Percentiles rank a stretch among this genome's conserved stretches.
Evolutionary conservation across 2,888 invertebrate species (phyloP).

Genomic region (Pyrochroa serraticornis): DNA sequence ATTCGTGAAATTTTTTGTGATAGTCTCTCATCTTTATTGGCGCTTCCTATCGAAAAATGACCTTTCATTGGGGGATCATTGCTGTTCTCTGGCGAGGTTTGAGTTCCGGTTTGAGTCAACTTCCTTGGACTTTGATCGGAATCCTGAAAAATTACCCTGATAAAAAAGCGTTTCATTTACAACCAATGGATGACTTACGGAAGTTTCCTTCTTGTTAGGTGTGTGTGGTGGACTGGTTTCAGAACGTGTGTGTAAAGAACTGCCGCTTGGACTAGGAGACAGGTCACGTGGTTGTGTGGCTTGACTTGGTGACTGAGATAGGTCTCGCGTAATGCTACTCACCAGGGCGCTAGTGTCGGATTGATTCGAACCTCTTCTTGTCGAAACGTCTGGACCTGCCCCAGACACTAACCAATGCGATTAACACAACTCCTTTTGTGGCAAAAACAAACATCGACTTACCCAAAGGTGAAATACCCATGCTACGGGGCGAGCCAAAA

Average conservation of each 20-base stretch:
- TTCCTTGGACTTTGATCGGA: constrained; percentile 53
- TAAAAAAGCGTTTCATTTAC: constrained; percentile 3
- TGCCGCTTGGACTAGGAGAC: constrained; percentile 63
- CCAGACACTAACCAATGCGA: constrained; percentile 53
- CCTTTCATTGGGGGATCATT: constrained; percentile 53
- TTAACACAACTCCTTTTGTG: neutral
- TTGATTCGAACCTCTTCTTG: constrained; percentile 62
- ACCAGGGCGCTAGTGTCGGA: constrained; percentile 69
- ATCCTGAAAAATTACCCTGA: constrained; percentile 43
- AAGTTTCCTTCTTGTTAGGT: constrained; percentile 55
- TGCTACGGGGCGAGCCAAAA: constrained; percentile 62
- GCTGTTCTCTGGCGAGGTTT: constrained; percentile 70
- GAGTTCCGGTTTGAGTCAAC: constrained; percentile 71
- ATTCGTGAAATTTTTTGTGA: constrained; percentile 65
- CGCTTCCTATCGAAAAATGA: constrained; percentile 68
- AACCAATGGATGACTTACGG: constrained; percentile 33
- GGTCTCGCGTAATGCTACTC: constrained; percentile 67
- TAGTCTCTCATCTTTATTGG: constrained; percentile 61
- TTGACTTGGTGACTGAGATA: constrained; percentile 65
- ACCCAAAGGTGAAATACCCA: constrained; percentile 65
- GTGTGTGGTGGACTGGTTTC: constrained; percentile 61
- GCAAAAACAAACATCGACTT: constrained; percentile 34
- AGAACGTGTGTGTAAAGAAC: constrained; percentile 61
- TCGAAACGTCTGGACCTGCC: constrained; percentile 54
- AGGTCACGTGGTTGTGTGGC: constrained; percentile 60